Evolutionary conservation across 2,797 vertebrate species (phyloP), one percentile per base, ranked within the genome.

Genomic region (Anas acuta): DNA sequence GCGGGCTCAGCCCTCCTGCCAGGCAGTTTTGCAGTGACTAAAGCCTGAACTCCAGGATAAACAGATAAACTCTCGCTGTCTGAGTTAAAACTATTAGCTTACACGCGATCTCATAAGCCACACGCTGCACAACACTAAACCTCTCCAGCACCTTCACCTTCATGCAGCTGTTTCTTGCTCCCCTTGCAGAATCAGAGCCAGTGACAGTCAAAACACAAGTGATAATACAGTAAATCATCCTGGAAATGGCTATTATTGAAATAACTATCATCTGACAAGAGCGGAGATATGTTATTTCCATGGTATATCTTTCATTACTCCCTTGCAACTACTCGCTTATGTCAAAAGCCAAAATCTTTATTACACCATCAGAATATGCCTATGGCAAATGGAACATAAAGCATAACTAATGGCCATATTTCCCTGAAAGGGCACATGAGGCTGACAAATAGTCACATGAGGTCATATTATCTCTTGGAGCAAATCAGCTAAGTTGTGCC

Each of bases 271-370:
- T 95, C 80, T 66, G 54, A 62, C 15, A 53, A 30, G 47, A 91
- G 47, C 32, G 35, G 23, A 79, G 17, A 79, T 57, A 53, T 0
- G 0, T 67, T 76, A 82, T 84, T 95, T 95, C 60, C 32, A 70
- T 3, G 7, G 8, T 60, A 79, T 18, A 92, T 71, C 21, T 88
- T 92, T 87, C 82, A 77, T 73, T 77, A 69, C 2, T 64, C 9
- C 80, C 41, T 91, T 13, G 9, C 53, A 90, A 88, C 39, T 67
- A 87, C 43, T 37, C 75, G 41, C 78, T 91, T 79, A 87, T 39
- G 33, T 57, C 82, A 91, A 92, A 94, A 95, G 64, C 37, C 74
- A 96, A 93, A 92, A 54, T 3, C 84, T 18, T 37, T 80, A 87
- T 17, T 53, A 41, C 26, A 74, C 28, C 33, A 88, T 30, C 77